Conservation (phyloP, 92 coral and sea anemone species). For the Umimayanthus kanabou region DNA sequence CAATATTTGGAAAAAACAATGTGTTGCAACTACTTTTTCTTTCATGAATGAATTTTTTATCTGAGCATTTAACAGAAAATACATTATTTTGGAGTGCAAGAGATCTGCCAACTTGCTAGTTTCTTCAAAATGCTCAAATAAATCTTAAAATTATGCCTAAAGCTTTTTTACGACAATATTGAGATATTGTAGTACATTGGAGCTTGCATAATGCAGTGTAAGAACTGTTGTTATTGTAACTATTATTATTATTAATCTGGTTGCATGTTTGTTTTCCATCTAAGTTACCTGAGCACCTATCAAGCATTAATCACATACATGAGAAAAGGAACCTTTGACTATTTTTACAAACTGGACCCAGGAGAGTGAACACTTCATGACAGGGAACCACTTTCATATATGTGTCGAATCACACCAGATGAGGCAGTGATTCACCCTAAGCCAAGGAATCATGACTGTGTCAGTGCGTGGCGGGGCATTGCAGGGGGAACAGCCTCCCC, state of each 20-base stretch:
- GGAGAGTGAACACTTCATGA: slow-evolving; percentile 18
- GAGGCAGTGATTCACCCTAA: slow-evolving; percentile 26
- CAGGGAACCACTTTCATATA: slow-evolving; percentile 6
- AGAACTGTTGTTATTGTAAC: background rate
- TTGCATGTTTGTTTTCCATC: background rate
- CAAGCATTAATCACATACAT: background rate
- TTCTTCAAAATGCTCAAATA: too few species aligned
- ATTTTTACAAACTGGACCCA: slow-evolving; percentile 1
- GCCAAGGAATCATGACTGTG: slow-evolving; percentile 71
- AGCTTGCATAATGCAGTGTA: background rate
- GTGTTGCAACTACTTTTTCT: too few species aligned
- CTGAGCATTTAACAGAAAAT: too few species aligned
- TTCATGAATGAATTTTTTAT: too few species aligned
- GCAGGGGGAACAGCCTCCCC: slow-evolving; percentile 77
- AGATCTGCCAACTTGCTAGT: too few species aligned
- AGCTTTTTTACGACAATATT: too few species aligned
- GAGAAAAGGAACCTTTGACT: slow-evolving; percentile 22
- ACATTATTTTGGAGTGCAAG: too few species aligned
- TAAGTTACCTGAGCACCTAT: background rate
- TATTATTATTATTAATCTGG: background rate
- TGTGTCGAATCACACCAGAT: slow-evolving; percentile 20
- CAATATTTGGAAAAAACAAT: too few species aligned
- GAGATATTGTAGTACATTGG: too few species aligned
- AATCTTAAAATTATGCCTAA: too few species aligned
- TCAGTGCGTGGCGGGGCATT: slow-evolving; percentile 94